These are phyloP conservation scores for Leuciscus waleckii DNA, from an alignment of 2,797 vertebrate species.

Conservation along the genomic window DNA sequence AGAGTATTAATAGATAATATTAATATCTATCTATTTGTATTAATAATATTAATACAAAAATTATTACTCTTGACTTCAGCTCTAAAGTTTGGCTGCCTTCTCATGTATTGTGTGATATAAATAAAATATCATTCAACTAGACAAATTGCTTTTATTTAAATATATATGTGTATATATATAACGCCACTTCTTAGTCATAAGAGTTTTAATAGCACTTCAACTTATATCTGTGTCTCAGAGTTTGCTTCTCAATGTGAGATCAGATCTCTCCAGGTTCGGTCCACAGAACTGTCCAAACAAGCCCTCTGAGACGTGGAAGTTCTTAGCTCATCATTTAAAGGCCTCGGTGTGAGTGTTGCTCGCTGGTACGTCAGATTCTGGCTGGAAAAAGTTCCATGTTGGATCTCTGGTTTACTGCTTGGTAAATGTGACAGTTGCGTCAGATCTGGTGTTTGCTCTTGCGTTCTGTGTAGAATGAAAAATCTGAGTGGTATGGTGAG, in stretches of 20 bases:
- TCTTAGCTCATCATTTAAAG: constrained; percentile 21
- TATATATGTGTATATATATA: too few relatives aligned
- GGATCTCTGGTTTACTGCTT: background rate
- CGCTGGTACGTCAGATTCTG: background rate
- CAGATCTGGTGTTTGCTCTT: background rate
- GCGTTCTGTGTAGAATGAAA: background rate
- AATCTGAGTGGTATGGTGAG: background rate
- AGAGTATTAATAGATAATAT: too few relatives aligned
- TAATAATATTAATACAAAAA: too few relatives aligned
- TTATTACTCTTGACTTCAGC: background rate
- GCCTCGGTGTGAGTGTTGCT: background rate
- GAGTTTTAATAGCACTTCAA: constrained; percentile 4
- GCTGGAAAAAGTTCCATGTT: background rate
- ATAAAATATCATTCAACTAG: background rate
- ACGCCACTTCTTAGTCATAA: background rate
- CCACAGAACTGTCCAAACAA: constrained; percentile 6
- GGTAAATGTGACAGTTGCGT: background rate
- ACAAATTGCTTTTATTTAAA: background rate
- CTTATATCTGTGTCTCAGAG: background rate
- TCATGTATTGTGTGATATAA: background rate
- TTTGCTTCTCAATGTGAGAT: background rate
- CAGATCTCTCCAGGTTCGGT: constrained; percentile 1
- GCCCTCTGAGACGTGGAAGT: constrained; percentile 1
- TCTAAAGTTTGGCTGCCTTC: background rate
- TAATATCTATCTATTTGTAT: too few relatives aligned